phyloP scores from a whole-genome alignment of 2,888 invertebrate genomes.

The Pardosa pseudoannulata region DNA sequence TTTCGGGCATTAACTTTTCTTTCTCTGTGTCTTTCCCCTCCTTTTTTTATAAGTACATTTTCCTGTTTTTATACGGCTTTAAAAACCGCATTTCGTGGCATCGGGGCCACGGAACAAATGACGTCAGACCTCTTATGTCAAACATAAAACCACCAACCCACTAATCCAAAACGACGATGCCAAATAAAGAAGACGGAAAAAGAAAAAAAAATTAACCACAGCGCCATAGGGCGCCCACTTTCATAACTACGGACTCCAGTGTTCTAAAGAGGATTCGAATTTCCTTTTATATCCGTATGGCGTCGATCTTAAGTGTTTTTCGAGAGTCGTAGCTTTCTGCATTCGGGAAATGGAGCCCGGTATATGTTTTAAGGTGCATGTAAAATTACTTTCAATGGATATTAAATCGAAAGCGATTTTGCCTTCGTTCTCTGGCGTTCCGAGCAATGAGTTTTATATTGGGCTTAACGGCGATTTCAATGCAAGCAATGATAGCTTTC shows the following conservation, averaged over 20 bases:
- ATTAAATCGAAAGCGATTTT: neutral
- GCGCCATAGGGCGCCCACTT: neutral
- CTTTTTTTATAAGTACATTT: too few species aligned
- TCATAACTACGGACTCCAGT: neutral
- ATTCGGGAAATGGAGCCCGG: neutral
- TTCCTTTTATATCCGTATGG: neutral
- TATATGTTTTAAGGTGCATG: neutral
- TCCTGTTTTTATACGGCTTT: too few species aligned
- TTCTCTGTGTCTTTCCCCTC: too few species aligned
- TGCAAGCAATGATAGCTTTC: too few species aligned
- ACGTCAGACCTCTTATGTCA: neutral
- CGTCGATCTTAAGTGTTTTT: neutral
- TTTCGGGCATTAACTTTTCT: too few species aligned
- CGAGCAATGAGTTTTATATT: too few species aligned
- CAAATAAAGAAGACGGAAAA: neutral
- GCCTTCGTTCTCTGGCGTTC: too few species aligned
- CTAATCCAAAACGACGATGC: neutral
- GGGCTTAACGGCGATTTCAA: too few species aligned
- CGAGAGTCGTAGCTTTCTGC: neutral
- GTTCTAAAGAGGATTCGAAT: neutral
- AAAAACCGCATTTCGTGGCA: too few species aligned
- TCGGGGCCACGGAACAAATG: too few species aligned
- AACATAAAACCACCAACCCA: neutral
- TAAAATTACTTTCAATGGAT: neutral
- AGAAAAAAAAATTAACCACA: neutral